Evolutionary conservation across 1,140 invertebrate species (phyloP), one percentile per base, ranked within the genome.

Genomic region (Mycetomoellerius zeteki): DNA sequence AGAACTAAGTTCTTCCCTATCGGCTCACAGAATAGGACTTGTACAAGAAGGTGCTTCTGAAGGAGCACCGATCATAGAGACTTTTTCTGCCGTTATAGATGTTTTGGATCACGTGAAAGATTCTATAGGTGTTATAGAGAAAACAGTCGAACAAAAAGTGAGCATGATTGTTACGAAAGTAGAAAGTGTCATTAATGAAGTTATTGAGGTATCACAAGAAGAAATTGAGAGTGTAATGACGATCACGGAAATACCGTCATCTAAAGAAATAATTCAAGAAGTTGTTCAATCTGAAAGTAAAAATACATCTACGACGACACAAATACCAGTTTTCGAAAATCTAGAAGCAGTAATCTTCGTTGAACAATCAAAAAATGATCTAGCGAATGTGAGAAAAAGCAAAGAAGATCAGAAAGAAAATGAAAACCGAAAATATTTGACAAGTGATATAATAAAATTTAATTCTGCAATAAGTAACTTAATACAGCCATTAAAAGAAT

Each of bases 61-160:
- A 37, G 91, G 91, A n/a, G 88, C 92, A 8, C 94, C 94, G 0
- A 86, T 94, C 19, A 86, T 94, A 16, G 94, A 94, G 58, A 95
- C 94, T 0, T 87, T 95, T 24, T 88, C 90, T 3, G 94, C 93
- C 47, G 92, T 94, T 24, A 73, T 92, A 7, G 91, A 91, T 8
- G 92, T 94, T 14, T 77, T 94, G 7, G 77, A 93, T 30, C 86
- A 90, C 3, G 91, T 94, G 12, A 91, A 91, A 43, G 76, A 89
- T 64, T 77, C 86, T 7, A 91, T 94, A 33, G 54, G 0, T 8
- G 56, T 16, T 0, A 81, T 91, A 10, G 47, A 84, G 0, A 33
- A 76, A 1, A 24, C 21, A 0, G 27, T 43, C 3, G 77, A 76
- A 10, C 58, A 73, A 24, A 37, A 78, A 50, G 54, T 27, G 6